Evolutionary conservation across 1,140 invertebrate species (phyloP).

Genomic region (Zeugodacus cucurbitae): DNA sequence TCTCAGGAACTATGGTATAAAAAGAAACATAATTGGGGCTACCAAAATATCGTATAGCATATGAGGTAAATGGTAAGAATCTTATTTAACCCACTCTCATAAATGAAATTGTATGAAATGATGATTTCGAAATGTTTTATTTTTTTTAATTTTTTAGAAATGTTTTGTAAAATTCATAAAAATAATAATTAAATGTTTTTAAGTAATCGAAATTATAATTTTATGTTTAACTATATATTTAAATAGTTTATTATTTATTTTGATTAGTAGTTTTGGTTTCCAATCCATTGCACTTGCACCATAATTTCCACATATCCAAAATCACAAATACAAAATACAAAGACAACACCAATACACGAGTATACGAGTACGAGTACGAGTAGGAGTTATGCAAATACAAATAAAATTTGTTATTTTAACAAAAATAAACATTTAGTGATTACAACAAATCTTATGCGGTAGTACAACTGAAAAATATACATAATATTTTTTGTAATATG

Average conservation of each 20-base stretch:
- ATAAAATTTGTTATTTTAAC: not conserved
- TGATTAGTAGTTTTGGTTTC: not conserved
- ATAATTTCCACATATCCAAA: conserved; percentile 3
- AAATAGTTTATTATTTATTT: not conserved
- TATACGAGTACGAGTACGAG: not conserved
- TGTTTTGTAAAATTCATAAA: not conserved
- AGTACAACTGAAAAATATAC: conserved; percentile 7
- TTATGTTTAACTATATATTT: not conserved
- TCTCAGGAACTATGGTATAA: too few relatives aligned
- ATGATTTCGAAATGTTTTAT: too few relatives aligned
- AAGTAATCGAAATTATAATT: not conserved
- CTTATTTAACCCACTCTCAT: too few relatives aligned
- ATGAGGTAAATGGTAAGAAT: too few relatives aligned
- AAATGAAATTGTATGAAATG: too few relatives aligned
- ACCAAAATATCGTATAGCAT: too few relatives aligned
- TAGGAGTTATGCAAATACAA: conserved; percentile 20
- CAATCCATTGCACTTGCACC: conserved; percentile 37
- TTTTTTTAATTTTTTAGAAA: too few relatives aligned
- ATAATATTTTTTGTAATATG: not conserved
- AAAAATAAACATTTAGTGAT: conserved; percentile 28
- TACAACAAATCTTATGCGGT: not conserved
- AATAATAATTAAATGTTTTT: not conserved
- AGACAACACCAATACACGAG: conserved; percentile 16
- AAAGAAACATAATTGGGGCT: too few relatives aligned
- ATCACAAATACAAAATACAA: conserved; percentile 39